These are phyloP conservation scores for Sycophila sp. DNA, from an alignment of 1,140 invertebrate genomes.

Conservation along the genomic window DNA sequence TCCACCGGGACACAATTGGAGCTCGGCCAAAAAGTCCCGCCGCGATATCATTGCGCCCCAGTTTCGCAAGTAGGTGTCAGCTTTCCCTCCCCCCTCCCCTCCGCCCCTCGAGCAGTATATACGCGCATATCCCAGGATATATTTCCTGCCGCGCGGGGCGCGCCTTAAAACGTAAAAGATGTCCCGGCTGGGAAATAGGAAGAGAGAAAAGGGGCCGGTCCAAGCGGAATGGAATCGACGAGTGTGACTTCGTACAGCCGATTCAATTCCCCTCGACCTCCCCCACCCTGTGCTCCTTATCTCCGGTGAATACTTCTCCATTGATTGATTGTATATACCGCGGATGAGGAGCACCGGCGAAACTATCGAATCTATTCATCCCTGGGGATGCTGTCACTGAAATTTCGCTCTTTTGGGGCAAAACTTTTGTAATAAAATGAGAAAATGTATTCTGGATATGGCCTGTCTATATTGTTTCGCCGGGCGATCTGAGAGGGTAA, in stretches of 20 bases:
- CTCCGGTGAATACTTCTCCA: no score
- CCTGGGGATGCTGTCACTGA: not conserved
- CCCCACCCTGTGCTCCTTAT: no score
- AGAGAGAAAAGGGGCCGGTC: no score
- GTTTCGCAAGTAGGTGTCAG: slow-evolving; percentile 49
- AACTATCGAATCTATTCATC: not conserved
- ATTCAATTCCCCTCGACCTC: not conserved
- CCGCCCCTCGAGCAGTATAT: no score
- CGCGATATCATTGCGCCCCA: slow-evolving; percentile 45
- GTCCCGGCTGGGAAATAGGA: not conserved
- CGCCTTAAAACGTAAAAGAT: slow-evolving; percentile 1
- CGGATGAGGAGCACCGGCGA: not conserved
- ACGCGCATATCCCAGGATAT: not conserved
- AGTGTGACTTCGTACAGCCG: not conserved
- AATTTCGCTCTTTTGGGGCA: not conserved
- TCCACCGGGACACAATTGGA: slow-evolving; percentile 40
- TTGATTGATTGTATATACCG: slow-evolving; percentile 5
- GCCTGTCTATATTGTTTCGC: no score
- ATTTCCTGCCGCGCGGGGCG: no score
- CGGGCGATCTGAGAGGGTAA: no score
- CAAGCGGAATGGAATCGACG: not conserved
- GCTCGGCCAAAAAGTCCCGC: slow-evolving; percentile 40
- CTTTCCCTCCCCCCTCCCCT: slow-evolving; percentile 10
- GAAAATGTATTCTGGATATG: not conserved
- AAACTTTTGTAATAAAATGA: not conserved